Percentiles rank a stretch among this genome's conserved stretches.
Conservation (phyloP, 2,113 vertebrate species). For the Vulpes vulpes region DNA sequence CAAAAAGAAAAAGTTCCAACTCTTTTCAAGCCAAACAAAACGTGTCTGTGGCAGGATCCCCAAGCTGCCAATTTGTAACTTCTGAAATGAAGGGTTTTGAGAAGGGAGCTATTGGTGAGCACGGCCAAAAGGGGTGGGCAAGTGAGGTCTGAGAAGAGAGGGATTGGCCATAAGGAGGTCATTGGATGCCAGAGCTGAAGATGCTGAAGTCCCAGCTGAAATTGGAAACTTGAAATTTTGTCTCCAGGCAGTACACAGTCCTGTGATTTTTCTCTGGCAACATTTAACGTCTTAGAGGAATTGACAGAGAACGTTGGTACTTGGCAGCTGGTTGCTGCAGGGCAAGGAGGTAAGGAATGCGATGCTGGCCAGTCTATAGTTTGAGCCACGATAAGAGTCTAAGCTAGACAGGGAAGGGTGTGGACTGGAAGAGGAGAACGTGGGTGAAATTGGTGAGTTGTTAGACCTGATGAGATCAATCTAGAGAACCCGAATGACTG, state of each 20-base stretch:
- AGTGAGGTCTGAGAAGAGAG: neutral
- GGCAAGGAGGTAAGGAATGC: neutral
- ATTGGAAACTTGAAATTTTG: constrained; percentile 30
- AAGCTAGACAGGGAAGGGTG: neutral
- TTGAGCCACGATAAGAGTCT: neutral
- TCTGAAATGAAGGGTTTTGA: constrained; percentile 38
- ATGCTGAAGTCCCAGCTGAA: neutral
- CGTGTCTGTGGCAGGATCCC: neutral
- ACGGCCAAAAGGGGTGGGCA: constrained; percentile 22
- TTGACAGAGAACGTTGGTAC: neutral
- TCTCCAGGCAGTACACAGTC: neutral
- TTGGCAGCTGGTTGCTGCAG: neutral
- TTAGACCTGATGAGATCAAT: neutral
- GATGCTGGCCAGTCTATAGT: neutral
- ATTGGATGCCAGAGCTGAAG: neutral
- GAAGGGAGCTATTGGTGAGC: neutral
- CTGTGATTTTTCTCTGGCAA: constrained; percentile 62
- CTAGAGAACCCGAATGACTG: neutral
- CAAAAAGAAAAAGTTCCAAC: neutral
- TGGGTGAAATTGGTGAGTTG: neutral
- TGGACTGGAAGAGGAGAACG: neutral
- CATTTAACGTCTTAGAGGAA: neutral
- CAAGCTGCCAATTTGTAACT: constrained; percentile 55
- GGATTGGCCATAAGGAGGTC: neutral
- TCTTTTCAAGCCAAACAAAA: constrained; percentile 12